Percentiles rank a stretch among this genome's conserved stretches.
phyloP scores from a whole-genome alignment of 1,140 invertebrate species.

The Eriosoma lanigerum region DNA sequence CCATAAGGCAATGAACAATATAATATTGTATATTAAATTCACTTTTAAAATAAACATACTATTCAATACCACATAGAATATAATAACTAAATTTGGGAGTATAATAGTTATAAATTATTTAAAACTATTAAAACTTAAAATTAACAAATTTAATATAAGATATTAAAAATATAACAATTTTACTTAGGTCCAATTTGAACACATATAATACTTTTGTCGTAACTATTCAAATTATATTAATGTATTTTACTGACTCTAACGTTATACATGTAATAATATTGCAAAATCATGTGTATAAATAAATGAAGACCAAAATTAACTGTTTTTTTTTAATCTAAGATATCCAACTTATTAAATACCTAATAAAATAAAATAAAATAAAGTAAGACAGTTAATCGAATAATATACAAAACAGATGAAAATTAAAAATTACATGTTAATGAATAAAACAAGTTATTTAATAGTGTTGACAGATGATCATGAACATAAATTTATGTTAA shows the following conservation, averaged over 20 bases:
- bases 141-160: neutral
- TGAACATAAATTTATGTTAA: neutral
- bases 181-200: neutral
- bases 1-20: neutral
- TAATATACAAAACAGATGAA: too few relatives aligned
- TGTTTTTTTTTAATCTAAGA: neutral
- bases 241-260: neutral
- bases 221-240: neutral
- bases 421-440: neutral
- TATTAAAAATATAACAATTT: neutral
- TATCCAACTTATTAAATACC: neutral
- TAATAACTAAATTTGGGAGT: neutral
- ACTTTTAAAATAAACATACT: conserved; percentile 24
- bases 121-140: neutral
- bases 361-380: neutral
- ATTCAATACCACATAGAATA: conserved; percentile 28
- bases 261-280: too few relatives aligned
- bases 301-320: neutral
- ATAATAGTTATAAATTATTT: neutral
- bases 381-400: neutral
- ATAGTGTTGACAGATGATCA: neutral
- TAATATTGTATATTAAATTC: conserved; percentile 7
- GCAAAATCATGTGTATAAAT: too few relatives aligned
- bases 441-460: too few relatives aligned
- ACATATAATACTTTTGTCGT: neutral